Evolutionary conservation across 2,797 vertebrate genomes (phyloP), one percentile per base, ranked within the genome.

Genomic region (Siniperca scherzeri): DNA sequence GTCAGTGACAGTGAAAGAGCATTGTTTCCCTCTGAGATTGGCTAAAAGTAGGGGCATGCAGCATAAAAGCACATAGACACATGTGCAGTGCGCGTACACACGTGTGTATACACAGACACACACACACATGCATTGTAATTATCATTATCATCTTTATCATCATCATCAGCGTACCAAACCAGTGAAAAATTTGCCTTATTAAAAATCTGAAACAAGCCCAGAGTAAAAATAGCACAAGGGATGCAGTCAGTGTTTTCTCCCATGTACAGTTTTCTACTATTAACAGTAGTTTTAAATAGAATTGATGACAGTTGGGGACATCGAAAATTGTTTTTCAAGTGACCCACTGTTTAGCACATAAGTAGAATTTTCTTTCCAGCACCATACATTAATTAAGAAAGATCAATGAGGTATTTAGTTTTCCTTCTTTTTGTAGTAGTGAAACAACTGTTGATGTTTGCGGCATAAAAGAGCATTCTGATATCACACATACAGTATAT

Each of bases 321-420:
- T 81, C 46, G 59, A 56, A 6, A 67, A n/a, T 56, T 60, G 46
- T 77, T 83, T 91, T 83, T 71, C 22, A 69, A 70, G 70, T 61
- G 46, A 56, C 33, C 69, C 33, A 44, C 30, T 75, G 60, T 75
- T 74, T 4, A 67, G 71, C 48, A 57, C 21, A 69, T 68, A 44
- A n/a, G 16, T 44, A 38, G 25, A 17, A 67, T 84, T 74, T 69
- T 13, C 64, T 74, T 85, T 59, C 5, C 59, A 70, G 8, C 42
- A 36, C 40, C 46, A 36, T 76, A 65, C 22, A 70, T 72, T 85
- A 61, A 86, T 78, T 52, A 33, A 57, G 59, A 77, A 57, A 85
- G 40, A 78, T 82, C 56, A 77, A 56, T 79, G 16, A 21, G 8
- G n/a, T 36, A 30, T 80, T 62, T 42, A 19, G 25, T 59, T 73